These are phyloP conservation scores for Melanotaenia maccullochi DNA, from an alignment of 2,797 vertebrate genomes.

Conservation along the genomic window DNA sequence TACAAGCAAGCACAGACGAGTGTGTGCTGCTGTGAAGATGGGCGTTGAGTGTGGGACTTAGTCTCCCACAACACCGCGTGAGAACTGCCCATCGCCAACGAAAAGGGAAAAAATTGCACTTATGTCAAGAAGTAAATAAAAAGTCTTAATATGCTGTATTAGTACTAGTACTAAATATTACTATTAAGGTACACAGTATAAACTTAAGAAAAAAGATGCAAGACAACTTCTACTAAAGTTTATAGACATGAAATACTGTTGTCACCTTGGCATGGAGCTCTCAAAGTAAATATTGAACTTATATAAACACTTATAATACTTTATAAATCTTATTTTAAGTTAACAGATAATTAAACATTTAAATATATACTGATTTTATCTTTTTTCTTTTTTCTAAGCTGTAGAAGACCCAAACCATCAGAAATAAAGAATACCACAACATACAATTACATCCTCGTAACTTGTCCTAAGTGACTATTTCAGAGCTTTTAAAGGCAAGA, in stretches of 20 bases:
- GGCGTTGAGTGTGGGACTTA: conserved; percentile 33
- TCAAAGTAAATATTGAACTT: background rate
- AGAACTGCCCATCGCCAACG: background rate
- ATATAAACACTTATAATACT: background rate
- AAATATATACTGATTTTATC: background rate
- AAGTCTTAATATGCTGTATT: background rate
- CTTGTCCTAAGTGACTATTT: too few relatives aligned
- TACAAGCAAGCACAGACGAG: conserved; percentile 17
- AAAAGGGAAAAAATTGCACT: background rate
- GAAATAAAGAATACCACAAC: too few relatives aligned
- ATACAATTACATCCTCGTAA: too few relatives aligned
- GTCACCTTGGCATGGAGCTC: background rate
- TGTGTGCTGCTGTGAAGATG: conserved; percentile 35
- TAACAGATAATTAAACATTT: background rate
- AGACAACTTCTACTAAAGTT: background rate
- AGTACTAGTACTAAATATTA: background rate
- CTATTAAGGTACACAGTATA: background rate
- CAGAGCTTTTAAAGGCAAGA: too few relatives aligned
- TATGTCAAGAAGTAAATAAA: background rate
- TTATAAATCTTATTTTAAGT: background rate
- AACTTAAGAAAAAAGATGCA: background rate
- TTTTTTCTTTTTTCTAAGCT: too few relatives aligned
- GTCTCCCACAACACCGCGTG: conserved; percentile 20
- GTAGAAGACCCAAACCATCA: too few relatives aligned
- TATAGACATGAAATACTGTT: background rate